Evolutionary conservation across 2,797 vertebrate genomes (phyloP).

Genomic region (Danio jaintianensis): DNA sequence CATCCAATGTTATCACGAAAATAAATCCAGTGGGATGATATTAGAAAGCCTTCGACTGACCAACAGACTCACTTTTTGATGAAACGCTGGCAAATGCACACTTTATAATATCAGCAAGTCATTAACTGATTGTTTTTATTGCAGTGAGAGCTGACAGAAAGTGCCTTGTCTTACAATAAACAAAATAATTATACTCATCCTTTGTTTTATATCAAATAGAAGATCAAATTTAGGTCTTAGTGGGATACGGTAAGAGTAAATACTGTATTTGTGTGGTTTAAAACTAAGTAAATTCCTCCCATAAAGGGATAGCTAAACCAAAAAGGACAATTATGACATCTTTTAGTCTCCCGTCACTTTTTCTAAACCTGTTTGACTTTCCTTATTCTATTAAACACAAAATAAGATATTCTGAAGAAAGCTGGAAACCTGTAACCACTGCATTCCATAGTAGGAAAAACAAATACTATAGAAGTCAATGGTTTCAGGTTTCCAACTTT

Average conservation of each 20-base stretch:
- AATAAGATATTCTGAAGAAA: no score
- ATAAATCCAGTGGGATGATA: slow-evolving; percentile 41
- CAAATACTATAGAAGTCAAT: no score
- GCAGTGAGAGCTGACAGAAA: not conserved
- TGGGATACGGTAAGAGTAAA: not conserved
- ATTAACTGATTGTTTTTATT: not conserved
- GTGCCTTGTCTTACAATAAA: not conserved
- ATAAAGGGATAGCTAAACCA: no score
- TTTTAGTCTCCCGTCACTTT: no score
- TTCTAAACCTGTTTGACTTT: no score
- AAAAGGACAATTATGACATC: no score
- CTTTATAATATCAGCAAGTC: not conserved
- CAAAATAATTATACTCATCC: not conserved
- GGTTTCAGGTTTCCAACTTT: no score
- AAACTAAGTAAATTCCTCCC: no score
- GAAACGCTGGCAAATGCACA: not conserved
- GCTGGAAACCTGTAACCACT: no score
- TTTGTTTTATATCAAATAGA: not conserved
- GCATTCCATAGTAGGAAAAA: no score
- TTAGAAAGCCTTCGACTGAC: slow-evolving; percentile 19
- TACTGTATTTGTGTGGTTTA: not conserved
- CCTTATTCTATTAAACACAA: no score
- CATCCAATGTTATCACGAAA: slow-evolving; percentile 30
- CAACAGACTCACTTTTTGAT: not conserved
- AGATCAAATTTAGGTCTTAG: not conserved